Base-by-base conservation (phyloP, 2,888 invertebrate genomes). In the Coelinius sp. region DNA sequence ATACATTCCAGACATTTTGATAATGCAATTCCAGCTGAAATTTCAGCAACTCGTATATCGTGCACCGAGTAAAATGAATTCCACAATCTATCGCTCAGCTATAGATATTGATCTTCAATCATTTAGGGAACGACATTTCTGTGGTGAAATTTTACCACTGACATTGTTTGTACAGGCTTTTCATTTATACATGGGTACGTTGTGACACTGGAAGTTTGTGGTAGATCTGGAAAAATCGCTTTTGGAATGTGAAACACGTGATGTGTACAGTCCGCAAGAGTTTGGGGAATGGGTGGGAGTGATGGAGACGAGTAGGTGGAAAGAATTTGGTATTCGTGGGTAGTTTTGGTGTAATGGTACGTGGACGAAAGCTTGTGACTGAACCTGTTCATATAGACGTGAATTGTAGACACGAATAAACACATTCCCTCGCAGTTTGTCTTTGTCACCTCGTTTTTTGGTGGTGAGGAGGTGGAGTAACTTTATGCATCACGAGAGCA, bases 251-350 rank as follows among this genome's bases (percentile, higher is more conserved):
- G 67, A 56, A 53, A 68, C 72, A 59, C 53, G 68, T 59, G 59
- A 35, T 35, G 22, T 35, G 35, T 20, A 35, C 59, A 59, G 22
- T 14, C 59, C 35, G 14, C 46, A 20, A 17, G 46, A 49, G 31
- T 56, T 56, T 24, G 41, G 24, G 41, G 10, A 12, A 25, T 24
- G 25, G 14, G 24, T n/a, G n/a, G 68, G 70, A 70, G 62, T 63
- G 67, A 68, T 24, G 27, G 71, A 68, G 68, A 73, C 72, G 72
- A 35, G 71, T 56, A 63, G 73, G 68, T 74, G 75, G 76, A 75
- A 77, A 76, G 78, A 81, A 84, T 84, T 85, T 83, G 75, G 83
- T 85, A 85, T 85, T 85, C 85, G 78, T 59, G 62, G 73, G 71
- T 76, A 78, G 81, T 82, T 75, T 73, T 76, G 77, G 81, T 80